These are phyloP conservation scores for Platerodrilus igneus DNA, from an alignment of 2,888 invertebrate genomes.

Conservation along the genomic window DNA sequence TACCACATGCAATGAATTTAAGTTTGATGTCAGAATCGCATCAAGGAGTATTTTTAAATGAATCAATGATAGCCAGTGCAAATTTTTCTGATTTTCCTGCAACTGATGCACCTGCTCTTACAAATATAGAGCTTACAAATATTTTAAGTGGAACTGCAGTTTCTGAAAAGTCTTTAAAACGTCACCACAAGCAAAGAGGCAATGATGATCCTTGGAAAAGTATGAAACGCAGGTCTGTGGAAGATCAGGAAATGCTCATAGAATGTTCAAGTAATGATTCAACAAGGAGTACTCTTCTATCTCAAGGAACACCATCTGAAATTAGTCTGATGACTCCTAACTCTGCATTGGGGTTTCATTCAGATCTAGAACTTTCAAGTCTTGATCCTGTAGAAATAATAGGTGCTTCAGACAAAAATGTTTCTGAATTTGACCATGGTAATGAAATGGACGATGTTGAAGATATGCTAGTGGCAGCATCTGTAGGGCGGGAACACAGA, in stretches of 20 bases:
- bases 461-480: slow-evolving; percentile 47
- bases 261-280: slow-evolving; percentile 63
- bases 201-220: slow-evolving; percentile 57
- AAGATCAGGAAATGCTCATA: slow-evolving; percentile 54
- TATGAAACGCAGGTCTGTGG: slow-evolving; percentile 56
- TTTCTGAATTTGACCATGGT: slow-evolving; percentile 59
- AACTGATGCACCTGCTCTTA: slow-evolving; percentile 32
- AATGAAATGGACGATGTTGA: slow-evolving; percentile 57
- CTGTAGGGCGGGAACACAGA: slow-evolving; percentile 48
- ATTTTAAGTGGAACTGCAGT: slow-evolving; percentile 38
- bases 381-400: slow-evolving; percentile 59
- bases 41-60: slow-evolving; percentile 44
- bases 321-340: slow-evolving; percentile 48
- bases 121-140: slow-evolving; percentile 43
- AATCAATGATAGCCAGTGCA: slow-evolving; percentile 41
- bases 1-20: slow-evolving; percentile 29
- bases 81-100: slow-evolving; percentile 45
- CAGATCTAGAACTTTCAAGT: slow-evolving; percentile 59
- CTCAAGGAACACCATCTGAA: slow-evolving; percentile 49
- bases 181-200: slow-evolving; percentile 54
- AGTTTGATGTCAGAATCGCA: slow-evolving; percentile 38
- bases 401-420: slow-evolving; percentile 46
- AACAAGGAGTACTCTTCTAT: slow-evolving; percentile 54
- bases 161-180: slow-evolving; percentile 46
- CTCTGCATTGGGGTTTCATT: slow-evolving; percentile 56